Conservation (phyloP, 2,113 vertebrate species). For the Thunnus thynnus region DNA sequence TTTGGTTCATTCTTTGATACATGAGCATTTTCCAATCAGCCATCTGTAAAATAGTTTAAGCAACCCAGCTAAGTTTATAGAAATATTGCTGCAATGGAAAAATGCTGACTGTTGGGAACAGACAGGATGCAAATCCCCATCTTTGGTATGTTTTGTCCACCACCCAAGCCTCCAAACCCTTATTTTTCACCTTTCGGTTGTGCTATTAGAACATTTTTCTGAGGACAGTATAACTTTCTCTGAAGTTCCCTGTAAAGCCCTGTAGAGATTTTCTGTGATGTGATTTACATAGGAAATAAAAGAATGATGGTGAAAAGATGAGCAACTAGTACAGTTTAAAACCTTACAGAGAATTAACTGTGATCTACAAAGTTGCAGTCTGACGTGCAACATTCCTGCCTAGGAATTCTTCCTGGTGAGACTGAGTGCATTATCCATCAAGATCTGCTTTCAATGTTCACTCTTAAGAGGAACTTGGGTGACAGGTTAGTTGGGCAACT, state of each 20-base stretch:
- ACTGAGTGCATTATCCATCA: background rate
- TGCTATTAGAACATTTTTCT: background rate
- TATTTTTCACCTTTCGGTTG: no score
- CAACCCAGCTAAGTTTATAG: background rate
- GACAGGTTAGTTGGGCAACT: slow-evolving; percentile 42
- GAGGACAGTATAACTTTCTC: background rate
- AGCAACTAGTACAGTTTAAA: background rate
- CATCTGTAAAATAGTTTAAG: no score
- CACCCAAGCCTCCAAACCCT: no score
- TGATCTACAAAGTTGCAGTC: background rate
- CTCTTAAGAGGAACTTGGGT: slow-evolving; percentile 27
- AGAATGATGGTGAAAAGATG: background rate
- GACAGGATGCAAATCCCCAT: no score
- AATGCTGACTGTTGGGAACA: background rate
- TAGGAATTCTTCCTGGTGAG: slow-evolving; percentile 41
- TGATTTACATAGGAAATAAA: background rate
- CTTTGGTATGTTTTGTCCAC: no score
- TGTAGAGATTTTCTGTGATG: background rate
- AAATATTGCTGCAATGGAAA: background rate
- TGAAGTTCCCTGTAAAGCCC: background rate
- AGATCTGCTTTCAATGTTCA: background rate
- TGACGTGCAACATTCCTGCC: slow-evolving; percentile 34
- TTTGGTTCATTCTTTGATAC: no score
- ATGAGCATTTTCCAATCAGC: no score
- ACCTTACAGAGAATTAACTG: background rate